Evolutionary conservation across 2,113 vertebrate species (phyloP).

Genomic region (Eudorcas thomsonii): DNA sequence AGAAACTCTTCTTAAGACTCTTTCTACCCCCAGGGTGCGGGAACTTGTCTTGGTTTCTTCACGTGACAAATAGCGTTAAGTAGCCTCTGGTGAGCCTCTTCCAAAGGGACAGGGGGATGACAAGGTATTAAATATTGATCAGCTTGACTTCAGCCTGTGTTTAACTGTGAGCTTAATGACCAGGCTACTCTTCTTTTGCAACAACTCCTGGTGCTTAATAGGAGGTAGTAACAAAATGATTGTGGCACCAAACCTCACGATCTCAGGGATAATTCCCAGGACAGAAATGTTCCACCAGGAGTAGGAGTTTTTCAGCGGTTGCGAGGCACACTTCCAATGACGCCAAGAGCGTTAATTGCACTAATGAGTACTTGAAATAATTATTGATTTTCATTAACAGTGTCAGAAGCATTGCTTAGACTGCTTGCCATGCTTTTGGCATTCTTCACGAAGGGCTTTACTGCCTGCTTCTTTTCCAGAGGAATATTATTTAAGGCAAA

Average conservation of each 20-base stretch:
- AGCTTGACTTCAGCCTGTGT: neutral
- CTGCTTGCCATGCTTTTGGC: neutral
- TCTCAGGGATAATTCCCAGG: neutral
- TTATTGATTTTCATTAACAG: conserved; percentile 21
- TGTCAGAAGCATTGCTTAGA: neutral
- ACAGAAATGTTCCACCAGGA: neutral
- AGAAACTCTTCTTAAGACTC: neutral
- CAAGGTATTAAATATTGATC: neutral
- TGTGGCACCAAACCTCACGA: neutral
- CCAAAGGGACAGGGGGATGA: neutral
- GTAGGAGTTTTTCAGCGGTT: neutral
- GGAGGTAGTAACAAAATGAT: neutral
- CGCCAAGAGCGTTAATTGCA: neutral
- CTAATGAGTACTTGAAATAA: conserved; percentile 46
- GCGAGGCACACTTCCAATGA: neutral
- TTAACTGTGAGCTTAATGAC: neutral
- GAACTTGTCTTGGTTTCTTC: neutral
- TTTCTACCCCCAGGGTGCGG: neutral
- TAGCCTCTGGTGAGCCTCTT: neutral
- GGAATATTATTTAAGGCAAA: conserved; percentile 35
- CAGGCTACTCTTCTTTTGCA: neutral
- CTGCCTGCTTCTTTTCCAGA: neutral
- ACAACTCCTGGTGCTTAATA: neutral
- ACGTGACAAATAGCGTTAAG: neutral
- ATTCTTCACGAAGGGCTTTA: neutral